Base-by-base conservation (phyloP, 2,888 invertebrate species). In the Eupithecia tripunctaria region DNA sequence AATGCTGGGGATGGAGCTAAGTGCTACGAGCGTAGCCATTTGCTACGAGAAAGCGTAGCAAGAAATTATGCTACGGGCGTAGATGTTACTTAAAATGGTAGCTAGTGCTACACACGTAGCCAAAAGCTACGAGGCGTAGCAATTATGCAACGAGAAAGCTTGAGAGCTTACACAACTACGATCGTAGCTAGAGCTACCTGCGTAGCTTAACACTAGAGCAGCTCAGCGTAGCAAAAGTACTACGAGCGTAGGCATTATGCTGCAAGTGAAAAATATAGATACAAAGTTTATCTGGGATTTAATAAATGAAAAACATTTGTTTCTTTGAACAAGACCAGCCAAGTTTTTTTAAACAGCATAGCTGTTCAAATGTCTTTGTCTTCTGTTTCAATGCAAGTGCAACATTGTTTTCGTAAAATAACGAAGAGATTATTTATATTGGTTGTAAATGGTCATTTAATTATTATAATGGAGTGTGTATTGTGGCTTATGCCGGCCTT, bases 401-500 rank as follows among this genome's bases (percentile, higher is more conserved):
- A 36, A 63, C 36, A 63, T 32, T 32, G 1, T 63, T 32, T 36
- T 32, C 2, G 4, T 29, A 63, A 18, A 63, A n/a, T 32, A 36
- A n/a, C n/a, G n/a, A 8, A 32, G 2, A 18, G 27, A 32, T 63
- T 4, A 63, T 63, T n/a, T n/a, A 36, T 36, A 10, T 43, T n/a
- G 36, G 25, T 60, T 60, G 29, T 60, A 60, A 60, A 60, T 29
- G 27, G 4, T 59, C n/a, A 27, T 14, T 59, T 47, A 36, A 27
- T 51, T 27, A 38, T 62, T 65, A 21, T 77, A 15, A 68, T 78
- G 68, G 60, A 80, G 75, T 82, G 82, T 81, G 86, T 80, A 80
- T 84, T 82, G 84, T 87, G 89, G 89, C 89, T 82, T 82, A 82
- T 82, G 89, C 88, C 90, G 87, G 90, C 89, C 90, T 90, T 90